phyloP scores from a whole-genome alignment of 2,113 vertebrate genomes.

The Cisticola juncidis region DNA sequence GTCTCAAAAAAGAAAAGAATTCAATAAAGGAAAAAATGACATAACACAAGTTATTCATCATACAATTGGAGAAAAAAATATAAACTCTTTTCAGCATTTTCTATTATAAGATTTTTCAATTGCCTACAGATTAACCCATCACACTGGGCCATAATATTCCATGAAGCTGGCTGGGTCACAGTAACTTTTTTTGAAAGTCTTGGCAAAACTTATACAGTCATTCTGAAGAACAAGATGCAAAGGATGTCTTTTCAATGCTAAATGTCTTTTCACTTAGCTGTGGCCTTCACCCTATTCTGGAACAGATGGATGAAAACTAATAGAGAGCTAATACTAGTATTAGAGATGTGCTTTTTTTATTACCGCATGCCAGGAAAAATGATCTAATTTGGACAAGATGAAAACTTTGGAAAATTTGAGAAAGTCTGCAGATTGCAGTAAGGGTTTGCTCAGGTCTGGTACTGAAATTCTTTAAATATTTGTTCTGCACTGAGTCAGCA shows the following conservation, averaged over 20 bases:
- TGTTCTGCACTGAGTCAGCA: background rate
- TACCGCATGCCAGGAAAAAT: background rate
- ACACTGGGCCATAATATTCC: background rate
- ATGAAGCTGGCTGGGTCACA: background rate
- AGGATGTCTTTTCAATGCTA: background rate
- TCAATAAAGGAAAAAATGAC: background rate
- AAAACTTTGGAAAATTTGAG: background rate
- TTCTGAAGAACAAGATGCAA: background rate
- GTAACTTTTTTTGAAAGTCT: background rate
- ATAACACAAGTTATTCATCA: background rate
- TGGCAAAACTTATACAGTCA: background rate
- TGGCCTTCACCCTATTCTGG: background rate
- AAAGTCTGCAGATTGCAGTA: background rate
- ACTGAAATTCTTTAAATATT: conserved; percentile 27
- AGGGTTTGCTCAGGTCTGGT: background rate
- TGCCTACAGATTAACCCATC: background rate
- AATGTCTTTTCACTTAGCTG: background rate
- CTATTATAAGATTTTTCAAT: background rate
- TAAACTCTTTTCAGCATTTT: background rate
- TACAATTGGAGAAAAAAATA: background rate
- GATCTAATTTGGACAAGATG: background rate
- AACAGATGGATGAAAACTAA: background rate
- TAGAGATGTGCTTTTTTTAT: background rate
- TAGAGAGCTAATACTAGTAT: background rate
- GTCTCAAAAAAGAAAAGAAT: background rate